Percentiles rank a stretch among this genome's conserved stretches.
phyloP scores from a whole-genome alignment of 2,888 invertebrate genomes.

The Epistrophe grossulariae region DNA sequence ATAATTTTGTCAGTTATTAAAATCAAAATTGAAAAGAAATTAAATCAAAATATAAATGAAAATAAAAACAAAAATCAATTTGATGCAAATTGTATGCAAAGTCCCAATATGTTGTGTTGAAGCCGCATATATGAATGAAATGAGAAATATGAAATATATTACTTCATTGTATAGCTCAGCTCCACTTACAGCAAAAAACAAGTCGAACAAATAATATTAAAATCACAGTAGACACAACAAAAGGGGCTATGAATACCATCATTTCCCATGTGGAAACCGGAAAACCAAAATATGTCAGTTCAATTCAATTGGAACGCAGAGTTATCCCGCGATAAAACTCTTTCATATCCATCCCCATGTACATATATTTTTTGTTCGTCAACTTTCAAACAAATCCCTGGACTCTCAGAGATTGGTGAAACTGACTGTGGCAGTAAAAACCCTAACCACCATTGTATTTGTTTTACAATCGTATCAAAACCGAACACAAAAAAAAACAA shows the following conservation, averaged over 20 bases:
- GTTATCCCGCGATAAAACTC: constrained; percentile 21
- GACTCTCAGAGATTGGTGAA: constrained; percentile 42
- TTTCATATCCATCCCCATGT: constrained; percentile 4
- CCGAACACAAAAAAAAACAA: constrained; percentile 36
- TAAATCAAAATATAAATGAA: constrained; percentile 77
- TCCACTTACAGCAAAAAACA: constrained; percentile 22
- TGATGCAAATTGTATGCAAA: constrained; percentile 78
- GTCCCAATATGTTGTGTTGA: constrained; percentile 54
- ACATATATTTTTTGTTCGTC: constrained; percentile 22
- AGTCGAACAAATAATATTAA: background rate
- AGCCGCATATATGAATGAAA: constrained; percentile 54
- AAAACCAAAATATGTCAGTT: constrained; percentile 73
- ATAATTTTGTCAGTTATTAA: constrained; percentile 71
- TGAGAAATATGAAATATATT: constrained; percentile 43
- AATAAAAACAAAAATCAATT: constrained; percentile 78
- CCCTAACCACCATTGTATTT: constrained; percentile 49
- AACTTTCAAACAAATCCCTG: constrained; percentile 27
- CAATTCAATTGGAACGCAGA: constrained; percentile 69
- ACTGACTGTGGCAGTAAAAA: background rate
- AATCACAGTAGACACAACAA: constrained; percentile 37
- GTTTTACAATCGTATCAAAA: constrained; percentile 45
- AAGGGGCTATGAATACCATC: constrained; percentile 54
- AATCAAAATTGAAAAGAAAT: constrained; percentile 79
- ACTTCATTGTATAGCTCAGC: constrained; percentile 14
- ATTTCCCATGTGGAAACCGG: constrained; percentile 67